Evolutionary conservation across 2,888 invertebrate genomes (phyloP).

Genomic region (Eurois occulta): DNA sequence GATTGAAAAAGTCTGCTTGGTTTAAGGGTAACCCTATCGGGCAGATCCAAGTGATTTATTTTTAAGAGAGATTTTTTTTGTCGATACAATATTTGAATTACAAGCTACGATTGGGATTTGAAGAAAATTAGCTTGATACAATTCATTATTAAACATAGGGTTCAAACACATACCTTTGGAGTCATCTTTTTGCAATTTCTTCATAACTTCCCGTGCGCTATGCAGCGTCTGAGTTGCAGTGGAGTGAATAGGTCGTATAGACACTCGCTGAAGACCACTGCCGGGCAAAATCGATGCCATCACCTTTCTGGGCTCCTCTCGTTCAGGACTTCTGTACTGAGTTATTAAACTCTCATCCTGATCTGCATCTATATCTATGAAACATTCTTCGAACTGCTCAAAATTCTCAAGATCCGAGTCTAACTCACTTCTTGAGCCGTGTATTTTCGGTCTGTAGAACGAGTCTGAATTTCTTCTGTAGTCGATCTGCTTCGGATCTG

Average conservation of each 20-base stretch:
- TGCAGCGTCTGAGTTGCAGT: constrained; percentile 76
- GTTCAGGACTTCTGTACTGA: constrained; percentile 80
- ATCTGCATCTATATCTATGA: constrained; percentile 87
- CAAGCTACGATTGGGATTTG: not conserved
- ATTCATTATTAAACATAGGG: not conserved
- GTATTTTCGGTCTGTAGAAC: constrained; percentile 80
- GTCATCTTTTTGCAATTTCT: constrained; percentile 77
- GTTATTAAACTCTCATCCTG: constrained; percentile 78
- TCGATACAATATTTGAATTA: not conserved
- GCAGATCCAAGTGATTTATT: not conserved
- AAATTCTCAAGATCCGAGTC: constrained; percentile 87
- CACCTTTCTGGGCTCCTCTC: constrained; percentile 83
- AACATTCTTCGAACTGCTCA: constrained; percentile 85
- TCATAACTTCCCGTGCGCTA: constrained; percentile 77
- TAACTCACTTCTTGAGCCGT: constrained; percentile 83
- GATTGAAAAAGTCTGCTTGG: not conserved
- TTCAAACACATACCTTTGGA: constrained; percentile 74
- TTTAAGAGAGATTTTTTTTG: not conserved
- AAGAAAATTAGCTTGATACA: not conserved
- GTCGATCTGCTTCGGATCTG: constrained; percentile 82
- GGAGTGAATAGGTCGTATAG: constrained; percentile 81
- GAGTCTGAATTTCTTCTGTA: constrained; percentile 83
- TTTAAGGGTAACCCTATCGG: not conserved
- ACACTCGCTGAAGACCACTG: constrained; percentile 85
- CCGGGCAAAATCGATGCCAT: constrained; percentile 84